Base-by-base conservation (phyloP, 2,113 vertebrate species). In the Stegostoma tigrinum region DNA sequence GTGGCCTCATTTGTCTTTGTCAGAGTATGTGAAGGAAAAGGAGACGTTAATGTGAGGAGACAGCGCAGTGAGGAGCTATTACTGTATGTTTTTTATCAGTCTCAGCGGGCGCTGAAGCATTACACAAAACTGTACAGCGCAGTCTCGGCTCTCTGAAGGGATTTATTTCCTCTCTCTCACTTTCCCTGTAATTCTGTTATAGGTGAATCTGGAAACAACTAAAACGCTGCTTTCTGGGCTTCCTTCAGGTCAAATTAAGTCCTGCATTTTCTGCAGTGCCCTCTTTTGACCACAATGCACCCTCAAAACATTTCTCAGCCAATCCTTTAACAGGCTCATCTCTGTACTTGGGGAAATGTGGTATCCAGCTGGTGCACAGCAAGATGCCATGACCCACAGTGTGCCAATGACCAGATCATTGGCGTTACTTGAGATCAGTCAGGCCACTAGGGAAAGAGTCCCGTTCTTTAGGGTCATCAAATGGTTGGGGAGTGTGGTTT, bases 11-110 rank as follows among this genome's bases (percentile, higher is more conserved):
- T 90, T 90, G 87, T 90, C 87, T 90, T n/a, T 90, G 87, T 90
- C 87, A 61, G 24, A n/a, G 55, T 27, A 30, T 61, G 87, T 90
- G 87, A 90, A 90, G 87, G 34, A 90, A 64, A 90, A 52, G 87
- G 52, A 55, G 55, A 34, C 30, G 52, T 90, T 90, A 90, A 90
- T 90, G 87, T 64, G 87, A 90, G 48, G 87, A 90, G 87, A 90
- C 87, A 61, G 87, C 87, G 30, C 87, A 64, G 52, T 45, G 80
- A 83, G 80, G 4, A 83, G 80, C 38, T 21, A 83, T 83, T 83
- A 83, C 45, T 83, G 45, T 83, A 42, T 21, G 4, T 83, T 38
- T 45, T 83, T 45, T 38, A 21, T 21, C 38, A 42, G 38, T 83
- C 38, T 21, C 38, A 42, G 38, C 42, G 80, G 42, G 80, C 80